Evolutionary conservation across 1,140 invertebrate species (phyloP).

Genomic region (Drosophila trapezifrons): DNA sequence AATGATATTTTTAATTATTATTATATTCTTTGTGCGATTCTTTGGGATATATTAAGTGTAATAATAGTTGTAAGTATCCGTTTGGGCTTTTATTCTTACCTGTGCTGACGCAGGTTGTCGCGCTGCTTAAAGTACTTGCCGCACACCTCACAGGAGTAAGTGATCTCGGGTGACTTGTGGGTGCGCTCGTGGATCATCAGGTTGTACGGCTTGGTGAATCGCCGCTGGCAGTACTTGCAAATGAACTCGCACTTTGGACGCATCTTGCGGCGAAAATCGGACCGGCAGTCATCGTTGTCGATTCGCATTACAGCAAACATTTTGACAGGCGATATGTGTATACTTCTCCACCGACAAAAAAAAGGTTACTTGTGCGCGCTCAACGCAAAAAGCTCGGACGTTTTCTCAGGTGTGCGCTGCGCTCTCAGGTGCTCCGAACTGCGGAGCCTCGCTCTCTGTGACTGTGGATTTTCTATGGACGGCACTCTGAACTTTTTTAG

Average conservation of each 20-base stretch:
- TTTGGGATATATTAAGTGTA: too few species aligned
- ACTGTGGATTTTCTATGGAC: conserved; percentile 17
- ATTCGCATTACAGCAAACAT: conserved; percentile 95
- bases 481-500: conserved; percentile 15
- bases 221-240: conserved; percentile 99
- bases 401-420: conserved; percentile 11
- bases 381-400: conserved; percentile 5
- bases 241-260: conserved; percentile 98
- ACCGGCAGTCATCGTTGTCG: conserved; percentile 94
- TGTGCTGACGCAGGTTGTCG: conserved; percentile 97
- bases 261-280: conserved; percentile 96
- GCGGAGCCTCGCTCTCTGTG: conserved; percentile 7
- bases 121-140: conserved; percentile 99
- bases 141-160: conserved; percentile 99
- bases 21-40: neutral
- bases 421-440: conserved; percentile 18
- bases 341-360: conserved; percentile 41
- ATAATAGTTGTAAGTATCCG: too few species aligned
- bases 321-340: conserved; percentile 85
- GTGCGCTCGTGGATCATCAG: conserved; percentile 99
- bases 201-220: conserved; percentile 99
- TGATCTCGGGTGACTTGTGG: conserved; percentile 98
- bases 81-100: conserved; percentile 86
- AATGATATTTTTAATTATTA: too few species aligned
- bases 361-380: neutral